phyloP scores from a whole-genome alignment of 2,888 invertebrate genomes.

The Polydrusus tereticollis region DNA sequence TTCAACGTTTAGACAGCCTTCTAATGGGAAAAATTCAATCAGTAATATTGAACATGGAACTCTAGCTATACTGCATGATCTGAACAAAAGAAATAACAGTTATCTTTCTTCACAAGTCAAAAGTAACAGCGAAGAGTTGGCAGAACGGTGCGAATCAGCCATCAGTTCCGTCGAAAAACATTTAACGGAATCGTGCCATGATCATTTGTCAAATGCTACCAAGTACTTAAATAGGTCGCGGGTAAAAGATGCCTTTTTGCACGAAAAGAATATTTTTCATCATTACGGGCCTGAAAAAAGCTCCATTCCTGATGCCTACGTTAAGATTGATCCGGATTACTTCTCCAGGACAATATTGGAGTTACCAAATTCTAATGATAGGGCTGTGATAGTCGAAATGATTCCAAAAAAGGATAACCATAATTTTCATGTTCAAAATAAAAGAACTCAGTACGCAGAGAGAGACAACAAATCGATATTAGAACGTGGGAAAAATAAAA shows the following conservation, averaged over 20 bases:
- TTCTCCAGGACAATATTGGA: background rate
- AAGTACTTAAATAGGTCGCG: constrained; percentile 54
- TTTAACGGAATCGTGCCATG: constrained; percentile 63
- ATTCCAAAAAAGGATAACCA: constrained; percentile 59
- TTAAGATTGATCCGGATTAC: too few species aligned
- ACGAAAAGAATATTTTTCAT: background rate
- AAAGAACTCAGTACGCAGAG: background rate
- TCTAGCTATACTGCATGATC: background rate
- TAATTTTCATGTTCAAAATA: background rate
- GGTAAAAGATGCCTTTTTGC: constrained; percentile 8
- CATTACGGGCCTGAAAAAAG: background rate
- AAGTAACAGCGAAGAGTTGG: too few species aligned
- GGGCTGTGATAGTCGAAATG: constrained; percentile 62
- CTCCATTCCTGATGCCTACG: too few species aligned
- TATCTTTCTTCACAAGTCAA: background rate
- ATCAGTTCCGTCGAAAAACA: constrained; percentile 63
- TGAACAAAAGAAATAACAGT: background rate
- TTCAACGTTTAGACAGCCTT: constrained; percentile 33
- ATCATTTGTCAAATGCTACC: constrained; percentile 61
- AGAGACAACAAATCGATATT: background rate
- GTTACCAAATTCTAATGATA: constrained; percentile 52
- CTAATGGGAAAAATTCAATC: constrained; percentile 51
- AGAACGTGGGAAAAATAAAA: background rate
- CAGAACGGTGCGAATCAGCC: background rate
- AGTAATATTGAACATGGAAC: constrained; percentile 48